Evolutionary conservation across 2,888 invertebrate genomes (phyloP).

Genomic region (Noctuana brunneofusca): DNA sequence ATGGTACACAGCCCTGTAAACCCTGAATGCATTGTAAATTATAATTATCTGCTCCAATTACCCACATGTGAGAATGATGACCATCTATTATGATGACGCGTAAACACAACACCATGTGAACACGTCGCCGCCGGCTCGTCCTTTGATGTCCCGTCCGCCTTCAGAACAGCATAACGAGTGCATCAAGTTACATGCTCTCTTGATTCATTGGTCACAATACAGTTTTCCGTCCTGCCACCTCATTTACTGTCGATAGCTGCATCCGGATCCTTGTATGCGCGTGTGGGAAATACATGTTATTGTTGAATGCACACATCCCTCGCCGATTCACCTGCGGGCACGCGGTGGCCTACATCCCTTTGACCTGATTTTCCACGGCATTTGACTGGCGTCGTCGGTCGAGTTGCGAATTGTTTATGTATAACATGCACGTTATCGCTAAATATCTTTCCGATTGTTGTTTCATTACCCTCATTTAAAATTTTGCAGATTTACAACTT

Average conservation of each 20-base stretch:
- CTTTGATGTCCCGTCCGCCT: constrained; percentile 38
- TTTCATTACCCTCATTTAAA: neutral
- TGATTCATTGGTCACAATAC: constrained; percentile 54
- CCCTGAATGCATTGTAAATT: neutral
- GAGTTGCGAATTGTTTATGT: constrained; percentile 37
- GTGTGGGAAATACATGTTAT: constrained; percentile 40
- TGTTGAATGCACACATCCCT: constrained; percentile 66
- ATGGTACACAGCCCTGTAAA: neutral
- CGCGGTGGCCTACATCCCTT: constrained; percentile 55
- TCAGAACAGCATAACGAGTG: constrained; percentile 36
- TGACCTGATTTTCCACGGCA: constrained; percentile 55
- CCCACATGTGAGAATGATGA: constrained; percentile 16
- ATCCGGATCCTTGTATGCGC: constrained; percentile 44
- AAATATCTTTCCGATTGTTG: neutral
- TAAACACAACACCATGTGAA: constrained; percentile 3
- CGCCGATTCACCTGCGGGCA: constrained; percentile 51
- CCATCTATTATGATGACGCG: constrained; percentile 10
- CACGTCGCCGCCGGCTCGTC: constrained; percentile 13
- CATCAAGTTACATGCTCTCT: constrained; percentile 41
- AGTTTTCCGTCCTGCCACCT: constrained; percentile 65
- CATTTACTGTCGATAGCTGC: constrained; percentile 47
- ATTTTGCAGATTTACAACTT: too few species aligned
- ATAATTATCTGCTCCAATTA: constrained; percentile 27
- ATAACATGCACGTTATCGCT: neutral
- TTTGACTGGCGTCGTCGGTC: constrained; percentile 39